phyloP scores from a whole-genome alignment of 1,140 invertebrate genomes.

The Mycetomoellerius zeteki region DNA sequence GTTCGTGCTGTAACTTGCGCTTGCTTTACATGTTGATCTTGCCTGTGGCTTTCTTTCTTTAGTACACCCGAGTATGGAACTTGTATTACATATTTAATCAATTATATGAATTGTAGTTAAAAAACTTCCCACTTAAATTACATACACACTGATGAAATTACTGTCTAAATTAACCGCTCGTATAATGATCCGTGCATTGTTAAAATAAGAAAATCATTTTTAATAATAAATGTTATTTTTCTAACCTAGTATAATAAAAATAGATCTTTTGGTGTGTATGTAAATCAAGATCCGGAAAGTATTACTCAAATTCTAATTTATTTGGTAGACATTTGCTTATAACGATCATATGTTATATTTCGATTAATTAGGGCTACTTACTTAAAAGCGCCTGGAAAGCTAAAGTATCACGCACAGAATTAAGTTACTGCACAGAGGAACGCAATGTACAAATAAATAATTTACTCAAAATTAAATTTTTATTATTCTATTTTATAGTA shows the following conservation, averaged over 20 bases:
- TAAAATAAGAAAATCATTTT: neutral
- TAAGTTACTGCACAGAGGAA: constrained; percentile 17
- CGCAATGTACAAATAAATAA: constrained; percentile 6
- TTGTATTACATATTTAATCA: constrained; percentile 39
- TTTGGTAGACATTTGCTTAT: constrained; percentile 15
- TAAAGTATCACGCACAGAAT: constrained; percentile 29
- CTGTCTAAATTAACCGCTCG: neutral
- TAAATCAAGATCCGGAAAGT: neutral
- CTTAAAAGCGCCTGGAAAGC: constrained; percentile 19
- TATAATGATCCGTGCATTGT: constrained; percentile 3
- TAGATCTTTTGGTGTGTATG: constrained; percentile 26
- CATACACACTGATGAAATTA: constrained; percentile 24
- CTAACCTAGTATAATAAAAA: neutral
- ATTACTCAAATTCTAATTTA: constrained; percentile 25
- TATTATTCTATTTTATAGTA: neutral
- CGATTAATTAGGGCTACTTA: neutral
- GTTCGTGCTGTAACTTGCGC: constrained; percentile 50
- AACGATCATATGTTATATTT: neutral
- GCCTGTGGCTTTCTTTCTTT: constrained; percentile 26
- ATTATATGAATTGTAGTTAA: neutral
- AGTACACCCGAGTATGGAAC: neutral
- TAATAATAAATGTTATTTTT: neutral
- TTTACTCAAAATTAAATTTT: neutral
- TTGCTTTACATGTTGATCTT: constrained; percentile 47
- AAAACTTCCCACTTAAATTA: constrained; percentile 24